phyloP scores from a whole-genome alignment of 1,140 invertebrate species.

The Drosophila athabasca region DNA sequence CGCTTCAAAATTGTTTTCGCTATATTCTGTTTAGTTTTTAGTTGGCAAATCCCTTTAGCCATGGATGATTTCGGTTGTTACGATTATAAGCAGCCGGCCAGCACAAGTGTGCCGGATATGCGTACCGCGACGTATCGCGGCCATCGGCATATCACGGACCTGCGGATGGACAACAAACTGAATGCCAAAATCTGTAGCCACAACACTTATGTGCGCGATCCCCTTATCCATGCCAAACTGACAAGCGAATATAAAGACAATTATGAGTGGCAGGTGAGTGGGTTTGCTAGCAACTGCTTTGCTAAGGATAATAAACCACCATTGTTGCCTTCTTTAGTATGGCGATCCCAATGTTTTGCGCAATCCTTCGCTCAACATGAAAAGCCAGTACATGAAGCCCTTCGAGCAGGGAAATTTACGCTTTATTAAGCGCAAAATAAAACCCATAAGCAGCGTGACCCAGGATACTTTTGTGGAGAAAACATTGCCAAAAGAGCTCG shows the following conservation, averaged over 20 bases:
- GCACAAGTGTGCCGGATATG: slow-evolving; percentile 53
- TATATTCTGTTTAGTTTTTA: background rate
- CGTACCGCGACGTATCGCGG: slow-evolving; percentile 69
- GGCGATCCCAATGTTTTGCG: slow-evolving; percentile 51
- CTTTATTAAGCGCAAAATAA: slow-evolving; percentile 69
- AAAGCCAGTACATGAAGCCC: slow-evolving; percentile 65
- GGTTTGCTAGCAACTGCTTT: too few relatives aligned
- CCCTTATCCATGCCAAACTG: slow-evolving; percentile 53
- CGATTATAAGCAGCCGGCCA: slow-evolving; percentile 63
- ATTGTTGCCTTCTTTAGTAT: slow-evolving; percentile 32
- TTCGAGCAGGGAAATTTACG: slow-evolving; percentile 60
- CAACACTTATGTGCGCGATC: slow-evolving; percentile 60
- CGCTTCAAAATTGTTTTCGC: background rate
- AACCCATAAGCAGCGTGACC: slow-evolving; percentile 60
- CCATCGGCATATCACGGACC: slow-evolving; percentile 68
- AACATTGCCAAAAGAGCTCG: slow-evolving; percentile 20
- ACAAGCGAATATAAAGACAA: slow-evolving; percentile 52
- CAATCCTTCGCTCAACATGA: slow-evolving; percentile 70
- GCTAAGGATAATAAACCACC: too few relatives aligned
- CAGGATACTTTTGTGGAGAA: slow-evolving; percentile 52
- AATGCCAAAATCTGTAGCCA: slow-evolving; percentile 53
- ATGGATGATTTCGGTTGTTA: slow-evolving; percentile 77
- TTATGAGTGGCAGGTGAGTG: slow-evolving; percentile 64
- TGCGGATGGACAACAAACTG: slow-evolving; percentile 55
- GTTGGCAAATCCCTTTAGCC: slow-evolving; percentile 8